These are phyloP conservation scores for Apeira syringaria DNA, from an alignment of 2,888 invertebrate genomes.

Conservation along the genomic window DNA sequence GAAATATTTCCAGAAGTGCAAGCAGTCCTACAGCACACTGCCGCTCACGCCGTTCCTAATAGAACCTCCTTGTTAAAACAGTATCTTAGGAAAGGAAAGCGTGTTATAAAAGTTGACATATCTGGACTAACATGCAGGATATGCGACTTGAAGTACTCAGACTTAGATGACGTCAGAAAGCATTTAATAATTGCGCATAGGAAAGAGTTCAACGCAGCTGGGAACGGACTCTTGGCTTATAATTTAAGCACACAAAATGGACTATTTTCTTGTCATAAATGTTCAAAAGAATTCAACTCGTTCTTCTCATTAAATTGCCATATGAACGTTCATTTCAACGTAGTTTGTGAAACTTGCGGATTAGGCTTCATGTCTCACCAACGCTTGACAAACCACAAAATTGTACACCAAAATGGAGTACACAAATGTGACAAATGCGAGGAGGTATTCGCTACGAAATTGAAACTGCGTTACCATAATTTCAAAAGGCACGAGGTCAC, in stretches of 20 bases:
- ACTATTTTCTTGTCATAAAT: slow-evolving; percentile 63
- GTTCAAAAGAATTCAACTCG: slow-evolving; percentile 65
- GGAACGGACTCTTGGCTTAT: slow-evolving; percentile 72
- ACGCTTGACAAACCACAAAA: slow-evolving; percentile 64
- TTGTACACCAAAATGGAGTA: slow-evolving; percentile 67
- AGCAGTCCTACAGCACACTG: slow-evolving; percentile 38
- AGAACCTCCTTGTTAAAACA: slow-evolving; percentile 59
- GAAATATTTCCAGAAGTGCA: slow-evolving; percentile 69
- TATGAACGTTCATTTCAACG: slow-evolving; percentile 74
- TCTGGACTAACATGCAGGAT: slow-evolving; percentile 65
- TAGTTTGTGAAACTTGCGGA: slow-evolving; percentile 75
- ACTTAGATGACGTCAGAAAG: slow-evolving; percentile 63
- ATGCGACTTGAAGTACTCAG: slow-evolving; percentile 64
- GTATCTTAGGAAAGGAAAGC: slow-evolving; percentile 66
- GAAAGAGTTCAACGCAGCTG: slow-evolving; percentile 70
- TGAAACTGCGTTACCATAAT: slow-evolving; percentile 67
- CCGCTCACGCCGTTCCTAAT: slow-evolving; percentile 45
- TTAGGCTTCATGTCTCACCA: slow-evolving; percentile 74
- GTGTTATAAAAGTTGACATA: slow-evolving; percentile 74
- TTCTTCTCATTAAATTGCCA: slow-evolving; percentile 71
- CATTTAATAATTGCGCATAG: slow-evolving; percentile 60
- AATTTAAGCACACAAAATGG: slow-evolving; percentile 58
- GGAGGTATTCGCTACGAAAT: slow-evolving; percentile 64
- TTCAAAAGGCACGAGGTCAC: slow-evolving; percentile 67
- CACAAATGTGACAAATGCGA: slow-evolving; percentile 69